Base-by-base conservation (phyloP, 1,140 invertebrate species). In the Bombus terrestris region DNA sequence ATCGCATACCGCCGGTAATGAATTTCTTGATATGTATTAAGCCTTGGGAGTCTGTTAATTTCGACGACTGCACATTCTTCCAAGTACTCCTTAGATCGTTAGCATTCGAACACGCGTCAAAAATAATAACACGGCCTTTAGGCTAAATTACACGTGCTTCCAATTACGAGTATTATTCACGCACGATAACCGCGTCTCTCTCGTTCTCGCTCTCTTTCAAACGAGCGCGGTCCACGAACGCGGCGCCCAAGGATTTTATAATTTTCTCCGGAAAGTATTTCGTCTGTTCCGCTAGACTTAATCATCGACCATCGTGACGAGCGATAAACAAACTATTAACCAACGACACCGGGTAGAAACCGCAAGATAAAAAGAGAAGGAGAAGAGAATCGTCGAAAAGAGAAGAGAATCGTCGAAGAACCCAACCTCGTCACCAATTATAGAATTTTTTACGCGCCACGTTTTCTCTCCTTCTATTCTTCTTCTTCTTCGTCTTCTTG, bases 91-190 rank as follows among this genome's bases (percentile, higher is more conserved):
- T 85, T 69, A 77, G 86, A 87, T 87, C 86, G 76, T 87, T 85
- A 87, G 86, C 82, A 73, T 85, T 64, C 81, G 81, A 83, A 76
- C 75, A 85, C 83, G 74, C 75, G 82, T 79, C 86, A 83, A 85
- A 89, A 91, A 88, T 88, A 91, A 90, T 90, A 89, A 83, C 86
- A 74, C 81, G 68, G 83, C 35, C 83, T 82, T 86, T 76, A 74
- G 74, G 83, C 80, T 89, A 90, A 92, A 92, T 92, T 91, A 88
- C 87, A 90, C 81, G 85, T 81, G 81, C 81, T 57, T 78, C 86
- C 88, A 89, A 91, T 89, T 92, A 86, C 86, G 86, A 91, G 91
- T 78, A 90, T 90, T 91, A 90, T 91, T 88, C 77, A 85, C 83
- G 83, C 83, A 62, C 83, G 76, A 80, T 72, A 85, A 73, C 83